Evolutionary conservation across 2,113 vertebrate species (phyloP).

Genomic region (Seriola quinqueradiata): DNA sequence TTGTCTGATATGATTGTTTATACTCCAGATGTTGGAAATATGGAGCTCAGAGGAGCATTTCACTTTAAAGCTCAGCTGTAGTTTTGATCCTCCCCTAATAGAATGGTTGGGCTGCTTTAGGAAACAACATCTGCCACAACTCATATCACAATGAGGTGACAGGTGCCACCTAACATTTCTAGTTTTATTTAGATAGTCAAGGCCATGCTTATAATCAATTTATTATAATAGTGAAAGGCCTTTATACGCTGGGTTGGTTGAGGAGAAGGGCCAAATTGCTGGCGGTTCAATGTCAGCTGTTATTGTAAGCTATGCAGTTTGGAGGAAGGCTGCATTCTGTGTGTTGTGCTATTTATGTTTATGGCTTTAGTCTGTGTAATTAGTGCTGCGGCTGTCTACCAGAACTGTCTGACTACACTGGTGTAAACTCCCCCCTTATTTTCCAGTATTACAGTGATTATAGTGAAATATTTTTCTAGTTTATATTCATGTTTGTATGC

Average conservation of each 20-base stretch:
- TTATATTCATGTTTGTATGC: slow-evolving; percentile 8
- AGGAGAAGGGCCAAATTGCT: slow-evolving; percentile 32
- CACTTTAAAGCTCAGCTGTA: slow-evolving; percentile 56
- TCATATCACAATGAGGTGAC: slow-evolving; percentile 44
- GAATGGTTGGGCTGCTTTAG: slow-evolving; percentile 51
- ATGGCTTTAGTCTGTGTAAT: slow-evolving; percentile 47
- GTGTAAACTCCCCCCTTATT: background rate
- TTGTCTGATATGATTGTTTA: slow-evolving; percentile 45
- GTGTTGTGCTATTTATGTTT: slow-evolving; percentile 26
- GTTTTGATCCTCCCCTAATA: slow-evolving; percentile 50
- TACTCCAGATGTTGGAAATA: slow-evolving; percentile 68
- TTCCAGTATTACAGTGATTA: slow-evolving; percentile 3
- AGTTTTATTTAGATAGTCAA: slow-evolving; percentile 47
- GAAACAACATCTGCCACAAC: slow-evolving; percentile 67
- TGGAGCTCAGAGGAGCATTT: slow-evolving; percentile 62
- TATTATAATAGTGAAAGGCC: slow-evolving; percentile 47
- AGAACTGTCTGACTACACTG: slow-evolving; percentile 17
- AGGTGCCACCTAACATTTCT: slow-evolving; percentile 48
- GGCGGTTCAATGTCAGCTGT: slow-evolving; percentile 51
- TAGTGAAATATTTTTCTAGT: background rate
- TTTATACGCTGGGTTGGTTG: slow-evolving; percentile 15
- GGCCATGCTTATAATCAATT: slow-evolving; percentile 47
- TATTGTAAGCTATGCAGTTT: slow-evolving; percentile 32
- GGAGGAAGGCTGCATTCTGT: slow-evolving; percentile 31
- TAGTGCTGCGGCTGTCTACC: slow-evolving; percentile 29